phyloP scores from a whole-genome alignment of 2,888 invertebrate species.

The Cryptus armator region DNA sequence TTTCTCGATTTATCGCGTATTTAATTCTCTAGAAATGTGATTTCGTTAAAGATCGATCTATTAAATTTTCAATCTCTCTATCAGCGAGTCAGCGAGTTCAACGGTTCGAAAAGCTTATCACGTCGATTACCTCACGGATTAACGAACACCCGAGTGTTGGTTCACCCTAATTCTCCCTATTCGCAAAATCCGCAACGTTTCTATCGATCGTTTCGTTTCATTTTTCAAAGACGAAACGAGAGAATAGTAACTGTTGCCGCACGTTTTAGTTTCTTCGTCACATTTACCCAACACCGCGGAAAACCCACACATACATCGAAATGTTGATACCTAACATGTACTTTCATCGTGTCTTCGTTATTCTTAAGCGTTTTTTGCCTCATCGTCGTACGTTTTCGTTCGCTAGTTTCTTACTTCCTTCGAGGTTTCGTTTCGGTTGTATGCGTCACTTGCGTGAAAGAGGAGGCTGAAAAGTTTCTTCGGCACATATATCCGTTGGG shows the following conservation, averaged over 20 bases:
- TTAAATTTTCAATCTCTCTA: neutral
- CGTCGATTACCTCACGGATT: conserved; percentile 9
- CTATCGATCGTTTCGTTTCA: conserved; percentile 48
- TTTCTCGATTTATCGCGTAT: neutral
- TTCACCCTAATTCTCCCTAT: conserved; percentile 1
- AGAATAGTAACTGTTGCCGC: conserved; percentile 42
- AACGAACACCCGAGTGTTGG: neutral
- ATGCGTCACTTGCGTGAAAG: conserved; percentile 35
- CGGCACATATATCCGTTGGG: conserved; percentile 75
- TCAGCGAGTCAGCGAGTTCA: neutral
- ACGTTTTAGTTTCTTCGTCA: conserved; percentile 35
- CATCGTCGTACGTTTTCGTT: conserved; percentile 50
- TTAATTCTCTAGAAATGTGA: neutral
- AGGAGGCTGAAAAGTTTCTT: conserved; percentile 67
- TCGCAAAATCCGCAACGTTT: conserved; percentile 55
- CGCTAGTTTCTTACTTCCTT: conserved; percentile 57
- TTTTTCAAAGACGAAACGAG: conserved; percentile 48
- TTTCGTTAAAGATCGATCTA: no score
- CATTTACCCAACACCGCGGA: conserved; percentile 24
- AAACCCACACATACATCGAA: conserved; percentile 37
- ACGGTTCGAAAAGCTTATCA: conserved; percentile 15
- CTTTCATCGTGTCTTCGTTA: conserved; percentile 45
- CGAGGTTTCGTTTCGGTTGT: conserved; percentile 1
- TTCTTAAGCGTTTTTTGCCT: conserved; percentile 34
- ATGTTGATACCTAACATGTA: conserved; percentile 9